Conservation (phyloP, 2,888 invertebrate species). For the Ferdinandea cuprea region DNA sequence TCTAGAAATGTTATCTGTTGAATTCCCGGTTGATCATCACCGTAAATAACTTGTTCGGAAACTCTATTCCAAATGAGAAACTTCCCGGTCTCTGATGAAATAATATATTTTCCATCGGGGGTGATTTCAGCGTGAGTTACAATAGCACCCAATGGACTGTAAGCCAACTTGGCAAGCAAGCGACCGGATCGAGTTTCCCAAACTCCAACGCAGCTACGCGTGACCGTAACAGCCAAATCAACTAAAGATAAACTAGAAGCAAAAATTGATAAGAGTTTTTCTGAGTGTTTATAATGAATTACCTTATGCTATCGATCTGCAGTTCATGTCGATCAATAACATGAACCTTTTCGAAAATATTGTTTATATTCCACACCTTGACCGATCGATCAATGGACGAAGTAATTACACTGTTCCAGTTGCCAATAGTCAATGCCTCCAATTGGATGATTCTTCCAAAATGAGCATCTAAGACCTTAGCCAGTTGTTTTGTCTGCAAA, state of each 20-base stretch:
- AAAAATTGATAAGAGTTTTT: background rate
- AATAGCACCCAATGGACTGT: conserved; percentile 96
- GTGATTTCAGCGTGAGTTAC: conserved; percentile 96
- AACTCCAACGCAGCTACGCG: conserved; percentile 96
- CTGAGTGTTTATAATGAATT: conserved; percentile 22
- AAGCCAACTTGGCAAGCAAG: conserved; percentile 93
- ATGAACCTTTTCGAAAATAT: conserved; percentile 98
- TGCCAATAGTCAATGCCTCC: conserved; percentile 92
- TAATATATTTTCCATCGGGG: conserved; percentile 91
- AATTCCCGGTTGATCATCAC: conserved; percentile 89
- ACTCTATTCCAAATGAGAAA: conserved; percentile 94
- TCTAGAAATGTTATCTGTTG: conserved; percentile 83
- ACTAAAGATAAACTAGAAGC: conserved; percentile 89
- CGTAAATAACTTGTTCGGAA: conserved; percentile 87
- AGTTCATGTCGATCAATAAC: conserved; percentile 97
- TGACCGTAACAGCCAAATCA: conserved; percentile 94
- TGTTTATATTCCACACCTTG: conserved; percentile 99
- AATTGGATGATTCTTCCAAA: conserved; percentile 97
- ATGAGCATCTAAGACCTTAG: conserved; percentile 97
- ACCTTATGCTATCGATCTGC: conserved; percentile 96
- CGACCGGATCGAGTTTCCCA: conserved; percentile 96
- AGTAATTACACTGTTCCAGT: conserved; percentile 97
- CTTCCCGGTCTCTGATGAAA: conserved; percentile 96
- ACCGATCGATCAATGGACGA: conserved; percentile 98
- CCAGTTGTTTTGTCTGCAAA: conserved; percentile 89